A percentile compares a stretch with the other conserved stretches of the same genome.
phyloP scores from a whole-genome alignment of 2,888 invertebrate genomes.

The Atrina japonica region DNA sequence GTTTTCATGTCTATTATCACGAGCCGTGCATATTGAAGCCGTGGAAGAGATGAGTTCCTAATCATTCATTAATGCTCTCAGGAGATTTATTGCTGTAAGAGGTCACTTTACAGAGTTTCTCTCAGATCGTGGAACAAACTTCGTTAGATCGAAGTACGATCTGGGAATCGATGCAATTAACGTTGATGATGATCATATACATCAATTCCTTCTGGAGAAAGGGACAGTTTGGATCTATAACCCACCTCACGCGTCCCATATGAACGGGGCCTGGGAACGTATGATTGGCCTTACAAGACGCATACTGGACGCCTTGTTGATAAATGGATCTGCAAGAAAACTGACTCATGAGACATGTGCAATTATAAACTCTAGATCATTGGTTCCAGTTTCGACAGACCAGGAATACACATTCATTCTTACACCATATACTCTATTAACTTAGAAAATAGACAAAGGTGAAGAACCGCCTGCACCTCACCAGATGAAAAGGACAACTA shows the following conservation, averaged over 20 bases:
- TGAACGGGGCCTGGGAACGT: background rate
- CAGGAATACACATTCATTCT: no score
- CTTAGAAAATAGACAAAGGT: no score
- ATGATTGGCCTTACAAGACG: no score
- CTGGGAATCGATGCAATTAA: background rate
- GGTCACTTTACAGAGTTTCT: background rate
- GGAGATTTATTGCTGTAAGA: background rate
- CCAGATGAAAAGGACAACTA: no score
- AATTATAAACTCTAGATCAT: no score
- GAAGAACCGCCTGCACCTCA: no score
- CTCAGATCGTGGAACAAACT: constrained; percentile 10
- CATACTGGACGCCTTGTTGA: constrained; percentile 43
- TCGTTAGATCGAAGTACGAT: constrained; percentile 1
- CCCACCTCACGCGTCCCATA: constrained; percentile 1
- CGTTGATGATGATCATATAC: constrained; percentile 2
- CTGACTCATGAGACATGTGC: no score
- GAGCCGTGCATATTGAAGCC: background rate
- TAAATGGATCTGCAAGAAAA: background rate
- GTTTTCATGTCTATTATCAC: no score
- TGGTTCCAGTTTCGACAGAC: no score
- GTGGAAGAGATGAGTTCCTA: constrained; percentile 23
- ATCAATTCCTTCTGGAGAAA: constrained; percentile 4
- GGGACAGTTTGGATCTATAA: constrained; percentile 15
- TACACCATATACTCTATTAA: no score
- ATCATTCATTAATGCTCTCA: constrained; percentile 32